Evolutionary conservation across 1,140 invertebrate species (phyloP), one percentile per base, ranked within the genome.

Genomic region (Berghia stephanieae): DNA sequence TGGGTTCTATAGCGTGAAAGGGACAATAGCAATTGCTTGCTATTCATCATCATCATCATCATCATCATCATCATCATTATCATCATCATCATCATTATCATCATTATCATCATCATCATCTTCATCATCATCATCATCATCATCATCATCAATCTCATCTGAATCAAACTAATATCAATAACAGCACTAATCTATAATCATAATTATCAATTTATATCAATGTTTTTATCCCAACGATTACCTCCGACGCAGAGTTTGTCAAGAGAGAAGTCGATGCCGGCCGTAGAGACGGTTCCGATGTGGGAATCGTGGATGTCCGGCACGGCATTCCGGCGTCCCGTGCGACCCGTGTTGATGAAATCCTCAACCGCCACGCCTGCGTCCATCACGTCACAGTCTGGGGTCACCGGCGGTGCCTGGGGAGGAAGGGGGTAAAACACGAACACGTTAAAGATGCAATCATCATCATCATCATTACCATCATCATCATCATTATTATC

Each of bases 271-370:
- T 94, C 92, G 79, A 95, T 89, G 84, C 93, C 93, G 43, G 93
- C 92, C 0, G 94, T 93, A 43, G 91, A 92, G n/a, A 93, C 91
- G 52, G 92, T 90, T 18, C 92, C 91, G 74, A 92, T 91, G 46
- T 92, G 91, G 46, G 92, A 80, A 38, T 85, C 83, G 31, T 93
- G 88, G 73, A 95, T 94, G 82, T 95, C 93, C 2, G 94, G 92
- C 87, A 96, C 88, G 2, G 94, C 94, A 87, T 96, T 95, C 75
- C 94, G 88, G 57, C 94, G 90, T 6, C 94, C 94, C 1, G 94
- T 94, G 77, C 94, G 90, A 1, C 94, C 94, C 0, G 94, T 94
- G 63, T 93, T 93, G 34, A 95, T 89, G 85, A 95, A 95, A 81
- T 95, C 94, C 81, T 94, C 90, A 67, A 91, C 79, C 18, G 83